These are phyloP conservation scores for Coleophora flavipennella DNA, from an alignment of 2,888 invertebrate species.

Conservation along the genomic window DNA sequence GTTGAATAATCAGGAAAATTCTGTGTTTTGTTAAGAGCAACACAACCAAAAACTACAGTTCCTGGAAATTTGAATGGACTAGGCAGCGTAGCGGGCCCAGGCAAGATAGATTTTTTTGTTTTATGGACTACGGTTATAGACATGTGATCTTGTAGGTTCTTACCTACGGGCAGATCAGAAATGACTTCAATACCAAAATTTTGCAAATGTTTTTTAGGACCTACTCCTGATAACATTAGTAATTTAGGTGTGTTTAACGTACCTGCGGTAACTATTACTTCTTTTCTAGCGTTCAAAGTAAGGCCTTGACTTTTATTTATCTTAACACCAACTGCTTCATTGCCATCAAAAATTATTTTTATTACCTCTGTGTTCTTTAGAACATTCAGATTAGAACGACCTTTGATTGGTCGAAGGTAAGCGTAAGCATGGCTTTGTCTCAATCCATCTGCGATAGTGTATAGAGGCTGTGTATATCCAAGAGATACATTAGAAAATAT, in stretches of 20 bases:
- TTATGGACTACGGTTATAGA: slow-evolving; percentile 5
- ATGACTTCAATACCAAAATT: slow-evolving; percentile 22
- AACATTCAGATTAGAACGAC: slow-evolving; percentile 67
- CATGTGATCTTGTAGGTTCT: slow-evolving; percentile 30
- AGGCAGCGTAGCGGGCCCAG: background rate
- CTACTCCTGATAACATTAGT: slow-evolving; percentile 26
- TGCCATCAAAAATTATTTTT: slow-evolving; percentile 14
- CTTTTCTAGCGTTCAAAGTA: slow-evolving; percentile 17
- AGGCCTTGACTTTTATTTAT: slow-evolving; percentile 11
- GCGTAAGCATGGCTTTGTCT: slow-evolving; percentile 16
- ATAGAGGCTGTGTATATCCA: background rate
- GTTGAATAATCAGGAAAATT: slow-evolving; percentile 2
- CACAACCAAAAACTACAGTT: slow-evolving; percentile 11
- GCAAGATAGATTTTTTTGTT: background rate
- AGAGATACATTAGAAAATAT: background rate
- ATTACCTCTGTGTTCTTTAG: slow-evolving; percentile 11
- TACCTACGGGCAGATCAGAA: slow-evolving; percentile 27
- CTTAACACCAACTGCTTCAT: slow-evolving; percentile 12
- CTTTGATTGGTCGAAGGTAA: slow-evolving; percentile 6
- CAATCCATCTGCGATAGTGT: slow-evolving; percentile 28
- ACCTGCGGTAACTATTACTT: slow-evolving; percentile 46
- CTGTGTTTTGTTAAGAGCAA: slow-evolving; percentile 11
- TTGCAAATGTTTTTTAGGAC: slow-evolving; percentile 51
- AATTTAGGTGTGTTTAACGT: slow-evolving; percentile 31
- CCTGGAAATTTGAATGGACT: background rate